phyloP scores from a whole-genome alignment of 1,140 invertebrate species.

The Choristoneura fumiferana region DNA sequence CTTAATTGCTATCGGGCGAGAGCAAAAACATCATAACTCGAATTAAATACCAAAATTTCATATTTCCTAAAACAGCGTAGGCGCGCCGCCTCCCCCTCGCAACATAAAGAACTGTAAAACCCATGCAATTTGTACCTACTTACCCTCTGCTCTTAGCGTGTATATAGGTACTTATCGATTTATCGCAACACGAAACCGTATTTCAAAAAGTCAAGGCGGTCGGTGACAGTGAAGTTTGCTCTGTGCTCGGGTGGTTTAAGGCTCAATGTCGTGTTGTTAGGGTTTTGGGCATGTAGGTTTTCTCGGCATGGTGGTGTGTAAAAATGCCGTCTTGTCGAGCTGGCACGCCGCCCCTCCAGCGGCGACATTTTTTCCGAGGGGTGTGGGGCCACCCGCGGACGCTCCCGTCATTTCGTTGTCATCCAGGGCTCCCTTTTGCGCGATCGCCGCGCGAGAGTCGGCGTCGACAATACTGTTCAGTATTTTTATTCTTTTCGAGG shows the following conservation, averaged over 20 bases:
- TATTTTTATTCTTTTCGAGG: conserved; percentile 72
- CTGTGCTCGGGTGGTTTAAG: conserved; percentile 27
- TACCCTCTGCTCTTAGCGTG: conserved; percentile 54
- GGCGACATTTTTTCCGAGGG: conserved; percentile 66
- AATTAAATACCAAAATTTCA: conserved; percentile 50
- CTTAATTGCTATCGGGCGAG: conserved; percentile 1
- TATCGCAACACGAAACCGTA: conserved; percentile 61
- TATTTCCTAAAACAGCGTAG: conserved; percentile 63
- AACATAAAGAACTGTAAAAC: conserved; percentile 72
- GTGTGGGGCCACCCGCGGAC: conserved; percentile 59
- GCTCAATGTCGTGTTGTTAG: conserved; percentile 36
- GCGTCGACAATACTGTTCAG: conserved; percentile 75
- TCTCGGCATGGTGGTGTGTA: conserved; percentile 53
- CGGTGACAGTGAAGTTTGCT: conserved; percentile 22
- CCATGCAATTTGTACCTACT: conserved; percentile 63
- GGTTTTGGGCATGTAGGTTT: conserved; percentile 46
- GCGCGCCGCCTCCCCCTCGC: conserved; percentile 49
- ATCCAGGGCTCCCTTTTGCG: conserved; percentile 72
- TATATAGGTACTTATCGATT: conserved; percentile 75
- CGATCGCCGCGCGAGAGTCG: conserved; percentile 64
- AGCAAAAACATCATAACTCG: conserved; percentile 8
- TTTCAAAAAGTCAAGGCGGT: conserved; percentile 60
- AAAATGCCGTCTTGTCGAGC: conserved; percentile 74
- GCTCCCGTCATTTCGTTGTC: conserved; percentile 75
- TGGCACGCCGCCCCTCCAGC: conserved; percentile 53